Base-by-base conservation (phyloP, 2,113 vertebrate species). In the Lycocorax pyrrhopterus region DNA sequence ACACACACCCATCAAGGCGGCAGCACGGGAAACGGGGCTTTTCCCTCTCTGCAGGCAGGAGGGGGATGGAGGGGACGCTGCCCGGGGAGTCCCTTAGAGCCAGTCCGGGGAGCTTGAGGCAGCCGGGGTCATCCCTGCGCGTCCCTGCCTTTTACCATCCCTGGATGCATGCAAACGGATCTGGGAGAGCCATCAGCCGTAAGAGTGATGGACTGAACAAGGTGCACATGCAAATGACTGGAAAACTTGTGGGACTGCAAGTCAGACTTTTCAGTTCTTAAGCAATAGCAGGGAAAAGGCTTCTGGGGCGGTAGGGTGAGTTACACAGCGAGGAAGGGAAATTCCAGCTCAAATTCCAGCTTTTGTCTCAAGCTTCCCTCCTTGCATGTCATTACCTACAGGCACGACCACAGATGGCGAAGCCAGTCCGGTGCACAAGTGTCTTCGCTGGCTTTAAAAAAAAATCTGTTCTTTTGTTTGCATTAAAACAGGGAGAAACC, bases 141-240 rank as follows among this genome's bases (percentile, higher is more conserved):
- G 12, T 44, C 77, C 39, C 72, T 12, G n/a, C 55, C 27, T n/a
- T 16, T 32, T 17, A 7, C 1, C 0, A 19, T 17, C 60, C 6
- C 43, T 16, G 39, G 13, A 16, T 15, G 4, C 9, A 0, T 23
- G 14, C 3, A 10, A 51, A 26, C 13, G 14, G n/a, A 14, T 32
- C 43, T 12, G 37, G 7, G 35, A 46, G 22, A 52, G 33, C 35
- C 21, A 2, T 23, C 32, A 14, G 49, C 20, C 10, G 0, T 16
- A 7, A 29, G 29, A 52, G 53, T 46, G 33, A 22, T 0, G 37
- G 19, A 2, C 62, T 13, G 80, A 55, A 8, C 13, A 3, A 33
- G 62, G 9, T 0, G 0, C 12, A 0, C 27, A 2, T 0, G 1
- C 13, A 5, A 12, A 29, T 3, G 29, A 10, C 53, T n/a, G 35